phyloP scores from a whole-genome alignment of 2,888 invertebrate genomes.

The Tenthredo amoena region DNA sequence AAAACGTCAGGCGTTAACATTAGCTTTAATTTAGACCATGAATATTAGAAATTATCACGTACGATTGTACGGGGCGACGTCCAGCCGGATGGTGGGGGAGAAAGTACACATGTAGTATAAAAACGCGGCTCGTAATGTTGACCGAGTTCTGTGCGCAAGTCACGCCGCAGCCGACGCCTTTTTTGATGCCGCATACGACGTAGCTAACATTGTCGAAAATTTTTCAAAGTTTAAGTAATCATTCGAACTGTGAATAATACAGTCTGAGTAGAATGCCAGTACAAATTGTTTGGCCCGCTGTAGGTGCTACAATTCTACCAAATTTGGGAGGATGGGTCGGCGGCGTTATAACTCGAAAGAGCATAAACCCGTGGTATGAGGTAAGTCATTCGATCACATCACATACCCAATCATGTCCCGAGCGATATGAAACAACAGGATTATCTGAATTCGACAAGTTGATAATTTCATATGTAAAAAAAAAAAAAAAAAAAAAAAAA shows the following conservation, averaged over 20 bases:
- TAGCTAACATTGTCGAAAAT: not conserved
- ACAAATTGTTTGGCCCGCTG: slow-evolving; percentile 66
- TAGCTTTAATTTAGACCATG: not conserved
- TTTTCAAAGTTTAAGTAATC: not conserved
- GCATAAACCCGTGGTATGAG: slow-evolving; percentile 87
- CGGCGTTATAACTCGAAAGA: slow-evolving; percentile 82
- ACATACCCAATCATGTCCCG: not conserved
- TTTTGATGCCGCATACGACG: not conserved
- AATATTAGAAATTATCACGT: not conserved
- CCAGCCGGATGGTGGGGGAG: not conserved
- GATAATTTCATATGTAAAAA: not conserved
- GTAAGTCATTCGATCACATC: slow-evolving; percentile 70
- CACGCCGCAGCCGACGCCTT: slow-evolving; percentile 4
- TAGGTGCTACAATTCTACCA: slow-evolving; percentile 82
- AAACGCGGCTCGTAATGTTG: not conserved
- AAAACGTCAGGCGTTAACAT: not conserved
- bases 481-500: too few relatives aligned
- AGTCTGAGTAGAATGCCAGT: slow-evolving; percentile 62
- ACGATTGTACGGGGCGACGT: not conserved
- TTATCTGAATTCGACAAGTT: not conserved
- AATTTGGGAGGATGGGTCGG: slow-evolving; percentile 87
- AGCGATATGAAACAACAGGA: not conserved
- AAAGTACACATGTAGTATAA: too few relatives aligned
- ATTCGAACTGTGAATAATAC: not conserved
- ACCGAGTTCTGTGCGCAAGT: not conserved